Base-by-base conservation (phyloP, 64 coral and sea anemone genomes). In the Hydrozoanthus tunicans region DNA sequence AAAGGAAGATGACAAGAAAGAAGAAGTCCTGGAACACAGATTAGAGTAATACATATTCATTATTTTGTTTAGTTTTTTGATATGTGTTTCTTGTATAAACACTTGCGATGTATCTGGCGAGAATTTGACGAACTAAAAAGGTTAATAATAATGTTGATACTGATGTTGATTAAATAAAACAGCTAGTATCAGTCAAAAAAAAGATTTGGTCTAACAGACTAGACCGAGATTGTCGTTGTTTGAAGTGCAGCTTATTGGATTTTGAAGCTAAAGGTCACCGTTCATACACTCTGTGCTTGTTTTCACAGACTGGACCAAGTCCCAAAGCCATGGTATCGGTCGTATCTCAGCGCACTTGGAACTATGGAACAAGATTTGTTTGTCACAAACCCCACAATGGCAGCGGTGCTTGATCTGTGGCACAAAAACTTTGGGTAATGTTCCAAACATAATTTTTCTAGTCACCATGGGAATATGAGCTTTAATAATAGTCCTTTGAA, bases 381-480 rank as follows among this genome's bases (percentile, higher is more conserved):
- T 95, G 94, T 93, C 43, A 99, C 97, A 7, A 99, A 99, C 32
- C 91, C 97, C 54, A 99, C 97, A 66, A 99, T 99, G 97, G 94
- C 97, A 73, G 97, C 82, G 62, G 97, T 99, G 58, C 92, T 99
- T 59, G 94, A 99, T 64, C 84, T 99, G 8, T 99, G 97, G 97
- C 84, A 99, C 62, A 99, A 99, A 64, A 92, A 79, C 5, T 99
- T 96, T 93, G 94, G 92, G 97, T 99, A 90, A 27, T 73, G 53
- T 64, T 62, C 14, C 17, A 43, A 43, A 43, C 32, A 43, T 83
- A 65, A 9, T 82, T 15, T 53, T 43, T 43, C 32, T 43, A 43
- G 32, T 43, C 32, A 43, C 32, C 32, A 43, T 43, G 32, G 32
- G 32, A 43, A 43, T 2, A 43, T 43, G 32, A 43, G 32, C 32